phyloP scores from a whole-genome alignment of 2,888 invertebrate species.

The Stenurella melanura region DNA sequence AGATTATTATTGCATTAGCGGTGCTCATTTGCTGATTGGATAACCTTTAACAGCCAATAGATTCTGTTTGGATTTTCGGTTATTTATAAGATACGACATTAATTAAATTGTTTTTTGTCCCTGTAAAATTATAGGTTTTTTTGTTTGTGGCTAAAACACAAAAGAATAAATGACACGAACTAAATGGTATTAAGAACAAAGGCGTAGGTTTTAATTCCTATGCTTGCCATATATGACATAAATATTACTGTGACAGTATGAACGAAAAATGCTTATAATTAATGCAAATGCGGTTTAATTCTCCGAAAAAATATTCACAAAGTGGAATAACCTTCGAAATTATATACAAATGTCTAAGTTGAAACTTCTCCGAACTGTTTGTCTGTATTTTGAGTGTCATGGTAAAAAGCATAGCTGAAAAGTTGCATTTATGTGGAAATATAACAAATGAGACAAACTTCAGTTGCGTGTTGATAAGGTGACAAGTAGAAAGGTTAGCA shows the following conservation, averaged over 20 bases:
- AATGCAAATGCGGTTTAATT: conserved; percentile 18
- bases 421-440: not conserved
- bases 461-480: conserved; percentile 66
- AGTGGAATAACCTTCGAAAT: conserved; percentile 6
- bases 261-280: conserved; percentile 1
- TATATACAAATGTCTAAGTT: conserved; percentile 24
- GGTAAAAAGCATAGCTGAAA: conserved; percentile 2
- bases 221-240: not conserved
- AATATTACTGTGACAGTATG: conserved; percentile 1
- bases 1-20: too few relatives aligned
- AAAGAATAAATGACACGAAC: too few relatives aligned
- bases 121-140: too few relatives aligned
- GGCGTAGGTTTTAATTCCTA: not conserved
- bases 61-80: too few relatives aligned
- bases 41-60: too few relatives aligned
- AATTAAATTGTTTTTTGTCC: too few relatives aligned
- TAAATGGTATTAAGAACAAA: too few relatives aligned
- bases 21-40: too few relatives aligned
- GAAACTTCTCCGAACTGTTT: conserved; percentile 6
- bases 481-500: conserved; percentile 69
- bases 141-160: too few relatives aligned
- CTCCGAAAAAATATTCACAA: conserved; percentile 2
- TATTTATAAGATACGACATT: too few relatives aligned
- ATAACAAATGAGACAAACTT: not conserved
- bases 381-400: conserved; percentile 10